Percentiles rank a stretch among this genome's conserved stretches.
These are phyloP conservation scores for Montipora foliosa DNA, from an alignment of 64 coral and sea anemone genomes.

Conservation along the genomic window DNA sequence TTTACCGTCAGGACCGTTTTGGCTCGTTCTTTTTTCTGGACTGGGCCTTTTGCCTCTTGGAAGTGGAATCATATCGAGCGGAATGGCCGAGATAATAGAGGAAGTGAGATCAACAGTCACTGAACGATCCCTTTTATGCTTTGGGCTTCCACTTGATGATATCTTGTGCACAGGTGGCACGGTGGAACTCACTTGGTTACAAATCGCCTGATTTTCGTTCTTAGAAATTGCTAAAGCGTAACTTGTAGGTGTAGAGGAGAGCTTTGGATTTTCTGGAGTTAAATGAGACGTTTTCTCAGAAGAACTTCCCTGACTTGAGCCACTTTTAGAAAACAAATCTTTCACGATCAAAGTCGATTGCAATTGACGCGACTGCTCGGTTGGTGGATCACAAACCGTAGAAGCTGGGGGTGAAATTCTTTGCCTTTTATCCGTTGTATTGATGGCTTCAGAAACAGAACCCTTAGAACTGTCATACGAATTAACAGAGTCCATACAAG, in stretches of 20 bases:
- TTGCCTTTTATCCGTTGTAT: not conserved
- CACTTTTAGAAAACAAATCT: not conserved
- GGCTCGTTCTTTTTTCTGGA: not conserved
- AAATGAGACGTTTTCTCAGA: not conserved
- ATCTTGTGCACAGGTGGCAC: constrained; percentile 14
- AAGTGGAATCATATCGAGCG: constrained; percentile 36
- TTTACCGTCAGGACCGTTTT: not conserved
- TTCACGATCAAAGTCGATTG: not conserved
- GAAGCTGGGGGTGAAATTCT: not conserved
- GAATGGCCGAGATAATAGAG: not conserved
- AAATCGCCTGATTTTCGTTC: not conserved
- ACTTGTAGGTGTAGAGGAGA: not conserved
- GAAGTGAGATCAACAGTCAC: not conserved
- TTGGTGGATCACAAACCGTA: not conserved
- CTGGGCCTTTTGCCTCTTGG: constrained; percentile 41
- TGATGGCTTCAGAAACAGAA: not conserved
- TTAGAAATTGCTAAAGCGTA: not conserved
- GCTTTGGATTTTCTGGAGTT: not conserved
- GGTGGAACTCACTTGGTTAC: constrained; percentile 34
- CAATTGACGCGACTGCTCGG: not conserved
- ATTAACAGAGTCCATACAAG: not conserved
- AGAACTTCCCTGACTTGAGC: not conserved
- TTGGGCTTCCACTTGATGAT: constrained; percentile 34
- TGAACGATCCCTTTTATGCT: not conserved
- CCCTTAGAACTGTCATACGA: not conserved